Base-by-base conservation (phyloP, 2,888 invertebrate species). In the Phoenoteleia sp. region DNA sequence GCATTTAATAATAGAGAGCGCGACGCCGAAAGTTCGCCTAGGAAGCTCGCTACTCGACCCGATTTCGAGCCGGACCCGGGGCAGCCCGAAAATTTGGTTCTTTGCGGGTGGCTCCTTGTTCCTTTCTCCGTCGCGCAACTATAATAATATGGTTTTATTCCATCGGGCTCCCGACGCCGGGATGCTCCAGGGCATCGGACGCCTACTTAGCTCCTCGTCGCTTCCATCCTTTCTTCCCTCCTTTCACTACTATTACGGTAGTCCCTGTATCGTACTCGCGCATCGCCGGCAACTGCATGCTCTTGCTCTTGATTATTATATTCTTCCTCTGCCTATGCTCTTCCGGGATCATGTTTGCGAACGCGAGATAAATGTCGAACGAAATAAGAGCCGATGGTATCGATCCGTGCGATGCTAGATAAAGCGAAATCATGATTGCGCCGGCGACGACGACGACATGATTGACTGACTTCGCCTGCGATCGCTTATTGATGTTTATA, bases 1-100 rank as follows among this genome's bases (percentile, higher is more conserved):
- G 91, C 91, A 89, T 91, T 92, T 93, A 93, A 93, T 93, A 92
- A 93, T 91, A 93, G 91, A 92, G 91, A 89, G 85, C 84, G 49
- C 67, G 84, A 82, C 80, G 85, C 81, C 81, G 85, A 80, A 84
- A 79, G 66, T 77, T 82, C 54, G 82, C 85, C 87, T 86, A 87
- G 85, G 86, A 85, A 84, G 75, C 56, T 77, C 64, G 77, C 66
- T 83, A 72, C 80, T 79, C 81, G 84, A 66, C 66, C 62, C 83
- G 69, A 83, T 81, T 67, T 52, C 76, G 74, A 83, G 82, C 74
- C 64, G 36, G 49, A 69, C 64, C 56, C 29, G 56, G 36, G 64
- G 81, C 71, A 56, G 42, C 19, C 56, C 39, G 23, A 69, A 72
- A 74, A 29, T 17, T 45, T 62, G n/a, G n/a, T 56, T 62, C 74